Percentiles rank a stretch among this genome's conserved stretches.
phyloP scores from a whole-genome alignment of 2,113 vertebrate genomes.

The Tretioscincus oriximinensis region DNA sequence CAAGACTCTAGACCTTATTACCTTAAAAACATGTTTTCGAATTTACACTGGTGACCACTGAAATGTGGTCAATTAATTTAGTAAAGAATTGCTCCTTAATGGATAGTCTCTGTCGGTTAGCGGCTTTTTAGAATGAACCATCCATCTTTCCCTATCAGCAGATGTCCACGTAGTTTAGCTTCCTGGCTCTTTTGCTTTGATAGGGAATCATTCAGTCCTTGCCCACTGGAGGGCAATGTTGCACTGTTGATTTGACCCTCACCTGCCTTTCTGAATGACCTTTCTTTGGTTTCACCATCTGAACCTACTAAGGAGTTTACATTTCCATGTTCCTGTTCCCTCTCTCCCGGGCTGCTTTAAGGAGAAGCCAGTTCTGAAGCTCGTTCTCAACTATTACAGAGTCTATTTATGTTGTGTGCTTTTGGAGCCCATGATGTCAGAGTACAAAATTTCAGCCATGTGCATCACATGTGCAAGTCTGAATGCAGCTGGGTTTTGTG shows the following conservation, averaged over 20 bases:
- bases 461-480: conserved; percentile 72
- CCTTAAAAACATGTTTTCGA: conserved; percentile 51
- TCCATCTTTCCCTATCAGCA: neutral
- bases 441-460: conserved; percentile 69
- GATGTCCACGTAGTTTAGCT: neutral
- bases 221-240: conserved; percentile 76
- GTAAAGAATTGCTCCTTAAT: conserved; percentile 31
- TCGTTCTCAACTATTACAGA: conserved; percentile 65
- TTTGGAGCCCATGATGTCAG: conserved; percentile 72
- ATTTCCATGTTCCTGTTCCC: conserved; percentile 51
- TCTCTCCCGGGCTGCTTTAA: conserved; percentile 50
- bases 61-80: neutral
- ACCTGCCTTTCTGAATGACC: conserved; percentile 17
- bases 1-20: conserved; percentile 30
- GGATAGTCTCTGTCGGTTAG: conserved; percentile 22
- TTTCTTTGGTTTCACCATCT: conserved; percentile 16
- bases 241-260: conserved; percentile 49
- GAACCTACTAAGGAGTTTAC: conserved; percentile 30
- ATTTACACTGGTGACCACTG: conserved; percentile 21
- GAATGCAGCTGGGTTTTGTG: conserved; percentile 76
- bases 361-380: conserved; percentile 49
- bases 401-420: conserved; percentile 72
- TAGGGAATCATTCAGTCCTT: conserved; percentile 15
- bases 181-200: neutral
- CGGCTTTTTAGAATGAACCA: conserved; percentile 13